A percentile compares a stretch with the other conserved stretches of the same genome.
These are phyloP conservation scores for Oncorhynchus masou DNA, from an alignment of 2,113 vertebrate species.

Conservation along the genomic window DNA sequence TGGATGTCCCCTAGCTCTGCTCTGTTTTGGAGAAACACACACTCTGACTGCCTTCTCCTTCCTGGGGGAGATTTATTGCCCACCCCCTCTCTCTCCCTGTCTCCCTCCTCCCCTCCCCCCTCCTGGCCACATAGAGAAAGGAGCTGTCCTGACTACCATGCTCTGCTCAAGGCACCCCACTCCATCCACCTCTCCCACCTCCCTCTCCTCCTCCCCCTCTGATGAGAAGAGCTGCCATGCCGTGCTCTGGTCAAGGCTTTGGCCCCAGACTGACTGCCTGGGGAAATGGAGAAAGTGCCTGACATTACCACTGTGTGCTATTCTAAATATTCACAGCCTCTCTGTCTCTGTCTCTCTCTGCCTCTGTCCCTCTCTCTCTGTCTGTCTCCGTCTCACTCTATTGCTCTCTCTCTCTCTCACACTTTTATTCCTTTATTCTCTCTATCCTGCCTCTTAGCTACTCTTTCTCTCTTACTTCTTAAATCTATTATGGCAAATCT, in stretches of 20 bases:
- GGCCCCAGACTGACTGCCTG: background rate
- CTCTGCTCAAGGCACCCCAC: too few relatives aligned
- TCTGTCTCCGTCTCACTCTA: background rate
- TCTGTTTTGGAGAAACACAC: too few relatives aligned
- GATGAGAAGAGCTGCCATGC: too few relatives aligned
- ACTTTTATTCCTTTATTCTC: background rate
- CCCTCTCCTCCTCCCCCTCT: too few relatives aligned
- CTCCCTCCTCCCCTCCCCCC: constrained; percentile 15
- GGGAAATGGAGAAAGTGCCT: constrained; percentile 34
- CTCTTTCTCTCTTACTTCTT: background rate
- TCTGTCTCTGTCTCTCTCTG: background rate
- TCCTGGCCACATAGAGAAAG: too few relatives aligned
- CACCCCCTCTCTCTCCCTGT: background rate
- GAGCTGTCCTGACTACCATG: too few relatives aligned
- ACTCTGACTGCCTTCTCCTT: too few relatives aligned
- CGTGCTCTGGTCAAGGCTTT: constrained; percentile 24
- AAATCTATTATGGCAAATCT: background rate
- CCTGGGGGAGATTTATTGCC: too few relatives aligned
- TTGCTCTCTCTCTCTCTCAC: background rate
- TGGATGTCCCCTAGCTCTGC: too few relatives aligned
- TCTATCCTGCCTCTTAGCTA: background rate
- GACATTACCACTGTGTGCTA: constrained; percentile 32
- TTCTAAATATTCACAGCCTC: constrained; percentile 10
- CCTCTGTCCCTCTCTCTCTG: background rate
- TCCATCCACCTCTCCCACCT: background rate